Percentiles rank a stretch among this genome's conserved stretches.
These are phyloP conservation scores for Catharus ustulatus DNA, from an alignment of 2,797 vertebrate genomes.

Conservation along the genomic window DNA sequence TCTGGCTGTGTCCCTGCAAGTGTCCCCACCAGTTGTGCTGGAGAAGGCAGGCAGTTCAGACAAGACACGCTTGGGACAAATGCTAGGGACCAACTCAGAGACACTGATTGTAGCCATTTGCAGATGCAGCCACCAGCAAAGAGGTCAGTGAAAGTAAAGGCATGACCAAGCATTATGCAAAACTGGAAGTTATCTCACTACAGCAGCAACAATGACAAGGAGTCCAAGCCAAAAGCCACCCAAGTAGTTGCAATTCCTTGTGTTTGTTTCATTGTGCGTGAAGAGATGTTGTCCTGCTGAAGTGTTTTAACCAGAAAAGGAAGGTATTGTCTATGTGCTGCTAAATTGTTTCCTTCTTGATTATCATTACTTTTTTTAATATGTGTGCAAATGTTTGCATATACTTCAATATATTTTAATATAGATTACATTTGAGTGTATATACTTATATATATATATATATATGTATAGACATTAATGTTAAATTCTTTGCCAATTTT, in stretches of 20 bases:
- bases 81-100: not conserved
- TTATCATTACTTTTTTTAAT: not conserved
- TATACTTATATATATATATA: not conserved
- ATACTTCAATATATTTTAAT: not conserved
- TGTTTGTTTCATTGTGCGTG: not conserved
- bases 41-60: not conserved
- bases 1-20: not conserved
- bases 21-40: too few relatives aligned
- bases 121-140: not conserved
- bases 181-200: not conserved
- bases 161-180: not conserved
- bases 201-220: not conserved
- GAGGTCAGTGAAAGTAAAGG: not conserved
- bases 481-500: not conserved
- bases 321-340: not conserved
- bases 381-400: too few relatives aligned
- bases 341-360: not conserved
- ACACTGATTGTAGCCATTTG: not conserved
- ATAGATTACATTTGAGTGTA: not conserved
- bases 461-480: not conserved
- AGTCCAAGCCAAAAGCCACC: not conserved
- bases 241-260: not conserved
- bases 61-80: accelerated
- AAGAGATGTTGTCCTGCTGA: not conserved
- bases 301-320: not conserved